Conservation (phyloP, 1,140 invertebrate genomes). For the Homarus americanus region DNA sequence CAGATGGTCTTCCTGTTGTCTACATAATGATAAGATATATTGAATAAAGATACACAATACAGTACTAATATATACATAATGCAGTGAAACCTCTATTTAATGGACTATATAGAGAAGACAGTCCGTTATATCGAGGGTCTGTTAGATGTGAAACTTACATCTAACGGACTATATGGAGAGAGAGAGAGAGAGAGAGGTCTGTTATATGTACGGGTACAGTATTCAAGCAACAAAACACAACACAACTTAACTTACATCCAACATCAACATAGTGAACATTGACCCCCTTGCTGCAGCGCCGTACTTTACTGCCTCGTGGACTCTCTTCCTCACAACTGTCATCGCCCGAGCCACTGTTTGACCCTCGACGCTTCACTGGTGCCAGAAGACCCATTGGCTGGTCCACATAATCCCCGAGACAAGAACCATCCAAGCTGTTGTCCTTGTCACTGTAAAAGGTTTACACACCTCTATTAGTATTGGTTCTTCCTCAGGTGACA, state of each 20-base stretch:
- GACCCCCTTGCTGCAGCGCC: constrained; percentile 54
- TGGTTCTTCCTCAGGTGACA: neutral
- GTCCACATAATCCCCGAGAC: constrained; percentile 57
- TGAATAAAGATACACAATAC: too few relatives aligned
- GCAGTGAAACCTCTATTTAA: too few relatives aligned
- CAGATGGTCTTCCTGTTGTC: too few relatives aligned
- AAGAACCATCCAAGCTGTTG: constrained; percentile 60
- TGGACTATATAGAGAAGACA: too few relatives aligned
- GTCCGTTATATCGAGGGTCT: too few relatives aligned
- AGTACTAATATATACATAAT: too few relatives aligned
- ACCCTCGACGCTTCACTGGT: constrained; percentile 54
- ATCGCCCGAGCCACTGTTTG: constrained; percentile 50
- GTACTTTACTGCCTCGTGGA: constrained; percentile 57
- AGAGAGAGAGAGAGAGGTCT: too few relatives aligned
- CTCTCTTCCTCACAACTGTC: constrained; percentile 65
- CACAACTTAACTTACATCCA: constrained; percentile 42
- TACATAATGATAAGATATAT: too few relatives aligned
- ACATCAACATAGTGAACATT: constrained; percentile 68
- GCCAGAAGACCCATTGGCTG: constrained; percentile 51
- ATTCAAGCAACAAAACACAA: neutral
- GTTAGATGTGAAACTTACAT: too few relatives aligned
- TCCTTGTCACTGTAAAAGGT: constrained; percentile 56
- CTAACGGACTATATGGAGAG: too few relatives aligned
- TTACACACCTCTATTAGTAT: neutral
- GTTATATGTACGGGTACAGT: too few relatives aligned